Evolutionary conservation across 2,113 vertebrate species (phyloP).

Genomic region (Tyto alba): DNA sequence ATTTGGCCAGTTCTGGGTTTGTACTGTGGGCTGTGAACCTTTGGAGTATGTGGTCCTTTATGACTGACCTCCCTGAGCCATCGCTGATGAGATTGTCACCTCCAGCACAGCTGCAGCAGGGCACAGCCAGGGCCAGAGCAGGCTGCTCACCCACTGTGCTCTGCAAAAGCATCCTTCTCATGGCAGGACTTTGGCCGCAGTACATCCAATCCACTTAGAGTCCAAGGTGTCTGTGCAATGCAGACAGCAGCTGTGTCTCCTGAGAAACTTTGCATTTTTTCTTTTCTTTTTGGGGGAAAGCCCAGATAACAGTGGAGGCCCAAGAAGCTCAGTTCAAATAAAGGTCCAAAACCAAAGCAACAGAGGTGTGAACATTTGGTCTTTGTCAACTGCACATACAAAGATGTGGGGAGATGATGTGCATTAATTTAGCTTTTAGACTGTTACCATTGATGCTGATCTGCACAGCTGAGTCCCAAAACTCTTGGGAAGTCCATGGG

Average conservation of each 20-base stretch:
- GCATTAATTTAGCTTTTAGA: not conserved
- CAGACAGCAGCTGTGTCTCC: not conserved
- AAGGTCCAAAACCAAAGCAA: not conserved
- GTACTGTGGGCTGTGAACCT: not conserved
- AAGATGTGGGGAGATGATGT: not conserved
- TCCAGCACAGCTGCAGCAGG: not conserved
- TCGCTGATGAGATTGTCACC: not conserved
- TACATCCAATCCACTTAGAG: not conserved
- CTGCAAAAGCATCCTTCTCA: not conserved
- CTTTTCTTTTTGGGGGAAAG: not conserved
- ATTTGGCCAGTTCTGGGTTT: not conserved
- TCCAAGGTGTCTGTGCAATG: not conserved
- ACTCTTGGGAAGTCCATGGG: not conserved
- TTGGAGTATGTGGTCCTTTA: not conserved
- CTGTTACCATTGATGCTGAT: not conserved
- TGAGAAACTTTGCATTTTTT: not conserved
- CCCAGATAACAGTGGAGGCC: not conserved
- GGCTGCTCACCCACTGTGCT: not conserved
- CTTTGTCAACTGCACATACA: not conserved
- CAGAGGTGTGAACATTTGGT: not conserved
- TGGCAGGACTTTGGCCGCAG: accelerated
- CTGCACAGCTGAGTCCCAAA: not conserved
- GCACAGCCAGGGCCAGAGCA: not conserved
- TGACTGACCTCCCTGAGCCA: not conserved
- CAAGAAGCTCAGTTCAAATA: not conserved